Base-by-base conservation (phyloP, 2,113 vertebrate species). In the Sula dactylatra region DNA sequence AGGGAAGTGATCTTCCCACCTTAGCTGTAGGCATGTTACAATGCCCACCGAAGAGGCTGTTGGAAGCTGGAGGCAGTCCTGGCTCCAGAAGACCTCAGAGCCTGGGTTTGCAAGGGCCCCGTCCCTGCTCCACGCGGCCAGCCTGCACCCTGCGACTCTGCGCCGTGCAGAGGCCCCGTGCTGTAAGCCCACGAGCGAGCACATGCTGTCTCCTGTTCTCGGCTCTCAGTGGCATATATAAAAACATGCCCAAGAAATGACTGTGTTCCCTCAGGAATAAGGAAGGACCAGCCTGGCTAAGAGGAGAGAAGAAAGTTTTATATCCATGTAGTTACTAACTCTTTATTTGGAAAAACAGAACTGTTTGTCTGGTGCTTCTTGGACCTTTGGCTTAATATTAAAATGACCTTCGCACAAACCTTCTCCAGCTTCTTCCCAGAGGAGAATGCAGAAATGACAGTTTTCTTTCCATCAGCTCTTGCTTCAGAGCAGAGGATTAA, bases 241-340 rank as follows among this genome's bases (percentile, higher is more conserved):
- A 82, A 96, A 97, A 90, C 90, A 95, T 86, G 86, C 86, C 90
- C 76, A n/a, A 93, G 96, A 67, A 94, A 82, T 93, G 79, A 93
- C 90, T 92, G 32, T 61, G 61, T 10, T 96, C 96, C 78, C 92
- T 79, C 4, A 42, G 95, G 97, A 94, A 74, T 47, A 67, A 88
- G 52, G 52, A 92, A 94, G 44, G 72, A 82, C 66, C 49, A 88
- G 90, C 64, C 79, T 82, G 65, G 58, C 85, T 94, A 93, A 82
- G 96, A 69, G 9, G 69, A 92, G 82, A 94, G 62, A n/a, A 97
- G 64, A 91, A 90, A 70, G 67, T 40, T 95, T 74, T 79, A 36
- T 22, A 90, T 61, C 67, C 9, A 3, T 81, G 71, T 17, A 45
- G 82, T 81, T 84, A 42, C 79, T 66, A 94, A 85, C 29, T 62